Evolutionary conservation across 2,888 invertebrate genomes (phyloP), one percentile per base, ranked within the genome.

Genomic region (Tortricodes alternella): DNA sequence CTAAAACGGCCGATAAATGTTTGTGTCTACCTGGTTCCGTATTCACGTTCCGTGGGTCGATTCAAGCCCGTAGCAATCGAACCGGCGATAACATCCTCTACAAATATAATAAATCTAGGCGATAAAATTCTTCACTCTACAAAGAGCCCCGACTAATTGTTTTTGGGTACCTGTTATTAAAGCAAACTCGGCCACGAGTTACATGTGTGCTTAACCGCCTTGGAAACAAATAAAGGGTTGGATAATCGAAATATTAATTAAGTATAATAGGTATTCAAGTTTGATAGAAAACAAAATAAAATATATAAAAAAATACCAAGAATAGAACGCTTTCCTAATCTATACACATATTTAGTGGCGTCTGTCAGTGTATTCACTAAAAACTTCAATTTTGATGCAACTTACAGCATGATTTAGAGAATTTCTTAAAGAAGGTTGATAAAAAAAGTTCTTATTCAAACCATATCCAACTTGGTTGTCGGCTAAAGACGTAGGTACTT

Each of bases 101-200:
- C 83, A 87, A 88, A 89, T 82, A 86, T 84, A 87, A 89, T 87
- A 89, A 89, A 89, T 89, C 83, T 85, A 80, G 67, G 63, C 73
- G 84, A 89, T 89, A 85, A 87, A 79, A 82, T 83, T 78, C 78
- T 81, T 80, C 71, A 70, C 76, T 77, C 76, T 75, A 78, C 76
- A 83, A 82, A 84, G 79, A 78, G 71, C 64, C 65, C 78, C 80
- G 78, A 77, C 83, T 85, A 87, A 89, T 88, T 89, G 83, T 85
- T 85, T 83, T 70, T 76, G 67, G 71, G 73, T 85, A 82, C 80
- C 77, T 73, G 76, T 83, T 82, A 89, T 89, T 86, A 86, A 67
- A 78, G 64, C 71, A 74, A 76, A 79, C 76, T 71, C 71, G 68
- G 76, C 76, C 67, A 67, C 66, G 68, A 76, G 74, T 60, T 55